Evolutionary conservation across 1,140 invertebrate species (phyloP).

Genomic region (Tribolium castaneum): DNA sequence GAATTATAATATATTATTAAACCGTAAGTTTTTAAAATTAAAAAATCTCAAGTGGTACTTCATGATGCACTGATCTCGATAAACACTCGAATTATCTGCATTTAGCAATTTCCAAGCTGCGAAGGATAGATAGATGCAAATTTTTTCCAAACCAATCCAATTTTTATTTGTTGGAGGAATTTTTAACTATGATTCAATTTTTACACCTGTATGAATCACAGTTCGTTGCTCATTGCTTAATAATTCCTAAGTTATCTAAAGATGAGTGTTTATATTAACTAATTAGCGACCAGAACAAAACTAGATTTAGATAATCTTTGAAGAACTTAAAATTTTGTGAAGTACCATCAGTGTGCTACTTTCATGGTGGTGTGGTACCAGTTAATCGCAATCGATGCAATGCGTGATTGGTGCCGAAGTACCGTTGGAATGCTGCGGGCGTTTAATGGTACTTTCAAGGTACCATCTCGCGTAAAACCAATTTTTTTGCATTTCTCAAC

Average conservation of each 20-base stretch:
- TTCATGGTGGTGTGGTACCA: constrained; percentile 31
- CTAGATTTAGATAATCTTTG: neutral
- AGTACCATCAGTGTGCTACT: constrained; percentile 37
- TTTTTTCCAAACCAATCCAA: no score
- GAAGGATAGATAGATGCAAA: no score
- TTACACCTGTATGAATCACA: no score
- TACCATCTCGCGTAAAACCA: constrained; percentile 8
- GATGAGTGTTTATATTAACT: neutral
- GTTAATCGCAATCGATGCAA: constrained; percentile 47
- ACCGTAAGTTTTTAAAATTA: neutral
- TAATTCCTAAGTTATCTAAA: neutral
- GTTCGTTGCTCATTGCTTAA: neutral
- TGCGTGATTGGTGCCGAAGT: constrained; percentile 56
- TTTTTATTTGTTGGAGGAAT: no score
- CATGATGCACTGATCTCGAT: constrained; percentile 4
- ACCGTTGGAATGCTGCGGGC: constrained; percentile 58
- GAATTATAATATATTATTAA: neutral
- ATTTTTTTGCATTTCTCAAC: neutral
- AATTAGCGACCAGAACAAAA: neutral
- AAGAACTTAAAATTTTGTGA: neutral
- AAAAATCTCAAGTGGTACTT: constrained; percentile 1
- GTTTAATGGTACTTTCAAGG: constrained; percentile 42
- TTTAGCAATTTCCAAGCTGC: neutral
- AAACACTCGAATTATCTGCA: constrained; percentile 21
- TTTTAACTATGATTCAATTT: no score